Evolutionary conservation across 2,797 vertebrate genomes (phyloP).

Genomic region (Catamblyrhynchus diadema): DNA sequence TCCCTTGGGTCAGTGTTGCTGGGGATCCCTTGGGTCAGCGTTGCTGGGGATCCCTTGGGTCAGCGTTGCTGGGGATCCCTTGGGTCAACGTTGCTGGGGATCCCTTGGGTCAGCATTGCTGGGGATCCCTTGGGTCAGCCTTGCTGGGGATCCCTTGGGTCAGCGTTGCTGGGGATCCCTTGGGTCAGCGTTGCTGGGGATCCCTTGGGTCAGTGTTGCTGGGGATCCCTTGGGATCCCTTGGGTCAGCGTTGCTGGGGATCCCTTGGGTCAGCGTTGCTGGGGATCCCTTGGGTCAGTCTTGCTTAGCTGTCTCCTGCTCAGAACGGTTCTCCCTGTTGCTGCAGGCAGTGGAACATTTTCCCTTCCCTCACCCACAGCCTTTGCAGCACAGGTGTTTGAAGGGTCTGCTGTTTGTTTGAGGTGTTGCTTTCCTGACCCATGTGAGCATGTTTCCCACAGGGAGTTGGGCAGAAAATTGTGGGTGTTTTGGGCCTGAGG

Average conservation of each 20-base stretch:
- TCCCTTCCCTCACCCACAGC: background rate
- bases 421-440: background rate
- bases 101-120: background rate
- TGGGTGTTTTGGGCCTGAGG: background rate
- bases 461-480: background rate
- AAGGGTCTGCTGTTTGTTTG: background rate
- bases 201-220: background rate
- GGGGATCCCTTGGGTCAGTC: background rate
- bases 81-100: background rate
- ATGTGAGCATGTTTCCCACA: background rate
- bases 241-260: accelerated
- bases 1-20: too few species aligned
- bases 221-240: background rate
- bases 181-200: accelerated
- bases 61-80: accelerated
- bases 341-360: background rate
- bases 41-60: too few species aligned
- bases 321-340: background rate
- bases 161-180: accelerated
- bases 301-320: background rate
- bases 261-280: background rate
- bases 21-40: too few species aligned
- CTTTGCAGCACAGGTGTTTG: background rate
- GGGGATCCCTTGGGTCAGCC: background rate
- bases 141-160: background rate